Evolutionary conservation across 2,888 invertebrate species (phyloP).

Genomic region (Dendrolimus pini): DNA sequence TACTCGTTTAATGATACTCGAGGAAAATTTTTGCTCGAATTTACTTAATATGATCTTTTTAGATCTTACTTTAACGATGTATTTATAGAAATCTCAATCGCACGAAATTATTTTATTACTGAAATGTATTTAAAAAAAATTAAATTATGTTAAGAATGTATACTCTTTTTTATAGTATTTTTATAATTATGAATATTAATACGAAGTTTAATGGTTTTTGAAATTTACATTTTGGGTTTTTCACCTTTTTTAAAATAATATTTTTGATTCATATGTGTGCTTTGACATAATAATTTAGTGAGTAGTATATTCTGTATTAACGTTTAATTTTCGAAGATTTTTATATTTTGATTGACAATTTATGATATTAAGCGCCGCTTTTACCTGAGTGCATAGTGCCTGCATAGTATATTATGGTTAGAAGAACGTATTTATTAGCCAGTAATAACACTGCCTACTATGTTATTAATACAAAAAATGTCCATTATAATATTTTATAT

Average conservation of each 20-base stretch:
- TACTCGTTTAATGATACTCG: conserved; percentile 9
- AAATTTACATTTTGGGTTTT: no score
- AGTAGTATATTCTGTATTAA: no score
- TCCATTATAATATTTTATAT: conserved; percentile 6
- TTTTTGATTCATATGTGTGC: no score
- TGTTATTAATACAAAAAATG: conserved; percentile 2
- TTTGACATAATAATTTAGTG: no score
- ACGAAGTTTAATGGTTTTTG: no score
- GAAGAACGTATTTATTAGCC: background rate
- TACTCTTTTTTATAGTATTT: no score
- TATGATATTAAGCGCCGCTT: background rate
- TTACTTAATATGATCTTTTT: conserved; percentile 3
- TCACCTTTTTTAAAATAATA: no score
- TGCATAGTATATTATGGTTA: background rate
- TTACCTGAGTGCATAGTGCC: background rate
- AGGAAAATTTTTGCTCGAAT: background rate
- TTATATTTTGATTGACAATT: background rate
- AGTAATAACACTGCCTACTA: background rate
- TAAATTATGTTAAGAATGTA: no score
- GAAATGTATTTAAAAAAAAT: no score
- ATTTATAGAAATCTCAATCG: no score
- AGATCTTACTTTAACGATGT: background rate
- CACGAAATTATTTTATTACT: no score
- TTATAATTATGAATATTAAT: no score
- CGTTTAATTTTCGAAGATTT: background rate